Evolutionary conservation across 2,797 vertebrate species (phyloP).

Genomic region (Leuciscus waleckii): DNA sequence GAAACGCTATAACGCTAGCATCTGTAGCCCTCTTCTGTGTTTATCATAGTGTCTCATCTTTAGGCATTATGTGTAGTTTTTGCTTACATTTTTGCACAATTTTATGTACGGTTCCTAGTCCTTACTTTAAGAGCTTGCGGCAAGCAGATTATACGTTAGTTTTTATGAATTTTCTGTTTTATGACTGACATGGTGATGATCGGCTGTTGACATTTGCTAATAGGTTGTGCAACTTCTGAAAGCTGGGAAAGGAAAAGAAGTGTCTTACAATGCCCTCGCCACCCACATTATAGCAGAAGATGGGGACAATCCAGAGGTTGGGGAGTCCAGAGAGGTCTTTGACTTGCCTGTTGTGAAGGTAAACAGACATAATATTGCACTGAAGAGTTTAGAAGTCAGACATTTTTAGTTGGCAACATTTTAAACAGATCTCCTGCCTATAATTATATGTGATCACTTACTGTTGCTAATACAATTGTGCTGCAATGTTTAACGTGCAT

Average conservation of each 20-base stretch:
- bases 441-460: not conserved
- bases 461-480: not conserved
- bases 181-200: not conserved
- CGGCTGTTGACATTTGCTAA: conserved; percentile 40
- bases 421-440: not conserved
- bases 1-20: conserved; percentile 10
- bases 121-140: not conserved
- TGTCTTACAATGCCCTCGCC: conserved; percentile 95
- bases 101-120: not conserved
- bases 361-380: conserved; percentile 10
- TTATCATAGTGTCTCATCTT: not conserved
- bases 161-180: not conserved
- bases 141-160: not conserved
- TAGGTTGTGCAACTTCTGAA: conserved; percentile 95
- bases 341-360: conserved; percentile 98
- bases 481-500: not conserved
- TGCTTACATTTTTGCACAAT: not conserved
- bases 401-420: not conserved
- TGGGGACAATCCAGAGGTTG: conserved; percentile 95
- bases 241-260: conserved; percentile 95
- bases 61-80: not conserved
- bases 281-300: conserved; percentile 97
- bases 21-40: not conserved
- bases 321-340: conserved; percentile 96
- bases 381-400: not conserved